Evolutionary conservation across 2,888 invertebrate species (phyloP).

Genomic region (Emmelina monodactyla): DNA sequence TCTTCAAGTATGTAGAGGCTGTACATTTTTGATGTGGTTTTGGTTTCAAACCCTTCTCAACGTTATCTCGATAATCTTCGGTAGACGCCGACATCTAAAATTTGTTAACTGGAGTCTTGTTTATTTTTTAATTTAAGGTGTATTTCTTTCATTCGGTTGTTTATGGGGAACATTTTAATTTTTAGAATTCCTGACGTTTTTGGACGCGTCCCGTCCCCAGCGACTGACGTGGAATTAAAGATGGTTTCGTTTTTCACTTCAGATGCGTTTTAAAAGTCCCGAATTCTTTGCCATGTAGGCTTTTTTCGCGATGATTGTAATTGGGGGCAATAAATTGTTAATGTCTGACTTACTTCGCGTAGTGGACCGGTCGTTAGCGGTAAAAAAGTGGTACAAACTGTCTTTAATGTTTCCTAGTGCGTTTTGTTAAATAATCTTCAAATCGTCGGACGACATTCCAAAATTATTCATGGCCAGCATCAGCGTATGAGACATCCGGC

Average conservation of each 20-base stretch:
- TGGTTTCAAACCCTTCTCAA: constrained; percentile 59
- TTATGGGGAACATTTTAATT: constrained; percentile 64
- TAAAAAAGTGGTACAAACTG: constrained; percentile 34
- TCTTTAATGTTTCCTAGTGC: constrained; percentile 41
- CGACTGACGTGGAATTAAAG: constrained; percentile 60
- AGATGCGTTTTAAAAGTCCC: constrained; percentile 40
- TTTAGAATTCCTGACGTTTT: constrained; percentile 46
- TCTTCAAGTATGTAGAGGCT: constrained; percentile 36
- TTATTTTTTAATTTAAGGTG: constrained; percentile 52
- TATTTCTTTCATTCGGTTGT: constrained; percentile 60
- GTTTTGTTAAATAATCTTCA: constrained; percentile 29
- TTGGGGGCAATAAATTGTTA: constrained; percentile 58
- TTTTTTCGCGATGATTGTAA: constrained; percentile 59
- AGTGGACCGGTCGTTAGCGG: constrained; percentile 35
- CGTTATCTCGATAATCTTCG: constrained; percentile 47
- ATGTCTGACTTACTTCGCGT: constrained; percentile 43
- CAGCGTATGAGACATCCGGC: too few species aligned
- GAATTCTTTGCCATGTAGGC: constrained; percentile 38
- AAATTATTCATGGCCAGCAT: too few species aligned
- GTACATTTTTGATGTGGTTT: constrained; percentile 49
- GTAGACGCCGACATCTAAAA: constrained; percentile 42
- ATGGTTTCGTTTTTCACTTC: constrained; percentile 47
- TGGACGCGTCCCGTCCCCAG: constrained; percentile 32
- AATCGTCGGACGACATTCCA: too few species aligned
- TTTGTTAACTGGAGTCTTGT: constrained; percentile 48